phyloP scores from a whole-genome alignment of 2,113 vertebrate species.

The Peucedramus taeniatus region DNA sequence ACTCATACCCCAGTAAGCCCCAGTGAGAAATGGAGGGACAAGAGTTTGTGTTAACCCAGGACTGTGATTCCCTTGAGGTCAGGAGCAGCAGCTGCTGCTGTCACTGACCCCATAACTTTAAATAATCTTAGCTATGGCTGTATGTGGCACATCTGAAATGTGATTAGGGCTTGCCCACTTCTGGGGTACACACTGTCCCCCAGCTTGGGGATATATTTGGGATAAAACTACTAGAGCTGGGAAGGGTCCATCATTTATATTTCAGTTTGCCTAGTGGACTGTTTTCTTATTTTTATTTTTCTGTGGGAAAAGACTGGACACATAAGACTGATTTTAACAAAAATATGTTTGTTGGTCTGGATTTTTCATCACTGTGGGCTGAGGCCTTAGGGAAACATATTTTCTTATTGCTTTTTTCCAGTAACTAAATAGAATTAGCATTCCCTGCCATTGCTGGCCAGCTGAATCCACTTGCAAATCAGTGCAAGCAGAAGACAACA shows the following conservation, averaged over 20 bases:
- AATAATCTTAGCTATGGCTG: not conserved
- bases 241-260: not conserved
- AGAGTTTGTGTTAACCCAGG: not conserved
- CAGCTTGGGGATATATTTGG: not conserved
- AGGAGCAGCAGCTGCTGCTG: constrained; percentile 52
- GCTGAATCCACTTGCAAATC: not conserved
- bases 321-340: not conserved
- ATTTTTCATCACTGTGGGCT: constrained; percentile 4
- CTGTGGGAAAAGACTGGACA: not conserved
- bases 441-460: not conserved
- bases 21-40: not conserved
- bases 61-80: not conserved
- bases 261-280: not conserved
- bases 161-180: not conserved
- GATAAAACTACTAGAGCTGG: not conserved
- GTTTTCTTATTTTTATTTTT: not conserved
- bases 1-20: not conserved
- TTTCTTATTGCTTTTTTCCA: not conserved
- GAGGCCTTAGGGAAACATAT: constrained; percentile 7
- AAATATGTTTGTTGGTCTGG: not conserved
- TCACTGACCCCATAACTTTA: constrained; percentile 39
- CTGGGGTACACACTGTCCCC: not conserved
- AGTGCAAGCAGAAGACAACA: not conserved
- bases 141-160: not conserved
- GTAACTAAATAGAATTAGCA: constrained; percentile 15